phyloP scores from a whole-genome alignment of 2,888 invertebrate species.

The Brachyptera putata region DNA sequence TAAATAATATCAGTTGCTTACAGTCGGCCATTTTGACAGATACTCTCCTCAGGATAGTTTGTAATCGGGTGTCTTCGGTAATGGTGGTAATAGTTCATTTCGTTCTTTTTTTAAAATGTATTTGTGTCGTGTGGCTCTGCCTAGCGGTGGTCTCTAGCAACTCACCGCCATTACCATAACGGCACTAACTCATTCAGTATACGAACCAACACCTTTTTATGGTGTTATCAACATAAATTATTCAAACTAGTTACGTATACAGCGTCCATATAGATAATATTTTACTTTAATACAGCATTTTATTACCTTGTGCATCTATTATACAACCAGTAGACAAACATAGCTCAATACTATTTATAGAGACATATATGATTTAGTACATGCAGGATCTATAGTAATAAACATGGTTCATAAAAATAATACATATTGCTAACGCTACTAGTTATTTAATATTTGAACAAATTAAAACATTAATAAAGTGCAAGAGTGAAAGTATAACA shows the following conservation, averaged over 20 bases:
- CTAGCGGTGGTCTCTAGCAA: background rate
- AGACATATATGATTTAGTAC: no score
- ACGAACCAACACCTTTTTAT: conserved; percentile 13
- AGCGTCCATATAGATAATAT: background rate
- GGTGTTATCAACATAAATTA: conserved; percentile 4
- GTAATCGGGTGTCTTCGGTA: background rate
- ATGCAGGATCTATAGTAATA: no score
- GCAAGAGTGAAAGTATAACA: no score
- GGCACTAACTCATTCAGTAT: background rate
- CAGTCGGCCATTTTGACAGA: background rate
- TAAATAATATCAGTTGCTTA: background rate
- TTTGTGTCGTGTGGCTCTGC: conserved; percentile 2
- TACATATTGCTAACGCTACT: no score
- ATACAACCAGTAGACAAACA: no score
- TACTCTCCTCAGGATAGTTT: conserved; percentile 7
- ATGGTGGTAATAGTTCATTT: background rate
- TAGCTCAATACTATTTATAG: no score
- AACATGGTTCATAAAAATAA: no score
- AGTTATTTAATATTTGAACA: no score
- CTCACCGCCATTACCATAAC: background rate
- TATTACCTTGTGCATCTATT: background rate
- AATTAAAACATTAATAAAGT: no score
- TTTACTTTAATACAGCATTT: background rate
- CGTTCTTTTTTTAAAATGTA: background rate
- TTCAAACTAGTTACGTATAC: conserved; percentile 7